These are phyloP conservation scores for Mycogona germanica DNA, from an alignment of 2,888 invertebrate species.

Conservation along the genomic window DNA sequence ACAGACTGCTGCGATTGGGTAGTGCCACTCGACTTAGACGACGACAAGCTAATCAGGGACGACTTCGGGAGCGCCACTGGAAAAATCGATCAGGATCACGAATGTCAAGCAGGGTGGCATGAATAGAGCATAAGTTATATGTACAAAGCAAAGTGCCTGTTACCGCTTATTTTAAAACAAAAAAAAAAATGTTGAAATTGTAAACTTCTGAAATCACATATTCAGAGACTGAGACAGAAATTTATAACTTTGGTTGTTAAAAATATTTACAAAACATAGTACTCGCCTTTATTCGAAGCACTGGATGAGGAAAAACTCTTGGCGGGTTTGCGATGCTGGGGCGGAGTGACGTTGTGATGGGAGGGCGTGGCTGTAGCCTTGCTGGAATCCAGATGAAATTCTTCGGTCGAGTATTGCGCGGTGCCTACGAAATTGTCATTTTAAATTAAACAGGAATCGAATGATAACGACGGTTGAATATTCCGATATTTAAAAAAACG, in stretches of 20 bases:
- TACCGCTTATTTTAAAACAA: too few species aligned
- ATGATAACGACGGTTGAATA: not conserved
- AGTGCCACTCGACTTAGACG: constrained; percentile 14
- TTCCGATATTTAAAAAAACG: not conserved
- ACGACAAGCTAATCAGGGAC: constrained; percentile 60
- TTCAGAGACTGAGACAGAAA: too few species aligned
- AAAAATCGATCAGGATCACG: constrained; percentile 15
- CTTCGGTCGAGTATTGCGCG: constrained; percentile 15
- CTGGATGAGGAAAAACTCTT: constrained; percentile 79
- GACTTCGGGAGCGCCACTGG: constrained; percentile 62
- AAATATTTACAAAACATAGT: too few species aligned
- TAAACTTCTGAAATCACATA: too few species aligned
- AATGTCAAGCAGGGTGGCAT: not conserved
- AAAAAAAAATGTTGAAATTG: too few species aligned
- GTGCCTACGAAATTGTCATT: constrained; percentile 21
- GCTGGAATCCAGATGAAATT: constrained; percentile 3
- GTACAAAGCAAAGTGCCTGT: too few species aligned
- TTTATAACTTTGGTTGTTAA: too few species aligned
- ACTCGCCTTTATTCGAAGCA: not conserved
- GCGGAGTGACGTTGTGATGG: constrained; percentile 32
- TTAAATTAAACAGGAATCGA: too few species aligned
- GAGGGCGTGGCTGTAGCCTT: constrained; percentile 39
- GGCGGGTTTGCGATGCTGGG: constrained; percentile 73
- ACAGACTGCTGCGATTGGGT: constrained; percentile 19
- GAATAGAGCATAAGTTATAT: too few species aligned